These are phyloP conservation scores for Xenops minutus DNA, from an alignment of 2,797 vertebrate genomes.

Conservation along the genomic window DNA sequence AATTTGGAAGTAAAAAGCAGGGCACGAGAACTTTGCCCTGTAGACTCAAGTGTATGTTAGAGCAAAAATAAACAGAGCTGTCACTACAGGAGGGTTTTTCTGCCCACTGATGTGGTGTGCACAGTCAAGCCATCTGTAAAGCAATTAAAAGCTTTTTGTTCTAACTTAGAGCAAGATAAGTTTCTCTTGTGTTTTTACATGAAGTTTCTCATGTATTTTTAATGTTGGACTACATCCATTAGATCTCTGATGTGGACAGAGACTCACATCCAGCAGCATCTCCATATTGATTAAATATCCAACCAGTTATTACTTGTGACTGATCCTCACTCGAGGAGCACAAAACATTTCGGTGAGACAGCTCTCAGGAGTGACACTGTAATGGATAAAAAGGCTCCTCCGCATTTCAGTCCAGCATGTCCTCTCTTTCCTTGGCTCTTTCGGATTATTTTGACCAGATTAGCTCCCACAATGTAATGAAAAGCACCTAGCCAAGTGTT, in stretches of 20 bases:
- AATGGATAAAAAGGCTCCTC: neutral
- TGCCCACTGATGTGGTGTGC: neutral
- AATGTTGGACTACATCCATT: neutral
- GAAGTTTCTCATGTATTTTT: neutral
- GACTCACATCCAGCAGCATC: neutral
- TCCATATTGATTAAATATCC: neutral
- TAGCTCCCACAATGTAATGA: neutral
- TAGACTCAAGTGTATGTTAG: neutral
- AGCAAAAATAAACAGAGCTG: neutral
- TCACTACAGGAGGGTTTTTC: neutral
- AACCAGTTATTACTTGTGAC: neutral
- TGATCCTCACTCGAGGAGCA: neutral
- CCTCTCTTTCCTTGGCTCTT: neutral
- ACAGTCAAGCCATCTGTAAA: neutral
- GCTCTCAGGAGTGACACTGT: neutral
- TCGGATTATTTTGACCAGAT: neutral
- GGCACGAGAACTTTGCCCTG: neutral
- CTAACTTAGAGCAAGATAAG: neutral
- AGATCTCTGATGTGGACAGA: neutral
- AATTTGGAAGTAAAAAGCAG: neutral
- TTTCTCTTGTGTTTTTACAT: neutral
- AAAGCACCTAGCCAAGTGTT: neutral
- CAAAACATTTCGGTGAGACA: neutral
- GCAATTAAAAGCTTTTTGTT: neutral
- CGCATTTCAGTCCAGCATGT: fast-evolving